Evolutionary conservation across 2,113 vertebrate species (phyloP), one percentile per base, ranked within the genome.

Genomic region (Microtus pennsylvanicus): DNA sequence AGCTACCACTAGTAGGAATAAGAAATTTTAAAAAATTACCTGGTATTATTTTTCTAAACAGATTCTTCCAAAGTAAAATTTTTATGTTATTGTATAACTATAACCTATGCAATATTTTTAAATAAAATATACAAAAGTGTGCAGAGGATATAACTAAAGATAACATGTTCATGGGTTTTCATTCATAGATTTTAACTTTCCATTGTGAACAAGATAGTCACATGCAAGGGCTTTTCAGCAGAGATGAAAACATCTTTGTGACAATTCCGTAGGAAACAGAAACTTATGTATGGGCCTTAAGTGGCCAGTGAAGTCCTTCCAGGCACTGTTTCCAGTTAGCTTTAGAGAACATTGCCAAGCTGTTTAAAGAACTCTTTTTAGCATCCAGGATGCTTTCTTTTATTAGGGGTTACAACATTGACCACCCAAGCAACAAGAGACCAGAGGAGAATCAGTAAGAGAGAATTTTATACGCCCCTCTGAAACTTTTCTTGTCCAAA

Each of bases 321-420:
- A 76, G 89, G 87, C 55, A 28, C 10, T 78, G 13, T 35, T 67
- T 24, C 42, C 92, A 93, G 69, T n/a, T 82, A 67, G 14, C 83
- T 89, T 96, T 83, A 45, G 93, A 94, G 76, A 93, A 52, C 55
- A 94, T 33, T 89, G 24, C 90, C 78, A 82, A 77, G n/a, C 74
- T 92, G 26, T 92, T 93, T 86, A 94, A 90, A 93, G 75, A 93
- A 93, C 67, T 92, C 8, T 85, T 88, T 93, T 96, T 45, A 90
- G 67, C 47, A 38, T 80, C 2, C 7, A 28, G 10, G 77, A 82
- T 7, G 35, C 87, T 47, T 82, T 22, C 70, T 77, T 12, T 38
- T 38, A 90, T 91, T 83, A 86, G 50, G 13, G 45, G 6, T 4
- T 81, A 28, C 4, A 75, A 3, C 86, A 76, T 89, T 95, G 94